A percentile compares a stretch with the other conserved stretches of the same genome.
phyloP scores from a whole-genome alignment of 2,888 invertebrate genomes.

The Orchesella flavescens region DNA sequence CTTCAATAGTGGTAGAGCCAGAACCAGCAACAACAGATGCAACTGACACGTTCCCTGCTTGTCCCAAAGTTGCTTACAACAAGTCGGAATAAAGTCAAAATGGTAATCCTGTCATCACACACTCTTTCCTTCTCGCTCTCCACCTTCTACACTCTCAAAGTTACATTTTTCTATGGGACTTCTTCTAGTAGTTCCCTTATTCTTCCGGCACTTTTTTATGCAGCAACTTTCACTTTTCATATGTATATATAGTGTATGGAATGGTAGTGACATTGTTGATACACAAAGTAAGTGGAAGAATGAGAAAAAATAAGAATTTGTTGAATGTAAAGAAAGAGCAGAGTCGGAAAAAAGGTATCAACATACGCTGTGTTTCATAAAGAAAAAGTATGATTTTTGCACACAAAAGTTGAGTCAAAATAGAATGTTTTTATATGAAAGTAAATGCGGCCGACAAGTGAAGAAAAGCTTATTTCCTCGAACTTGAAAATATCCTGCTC shows the following conservation, averaged over 20 bases:
- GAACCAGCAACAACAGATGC: conserved; percentile 46
- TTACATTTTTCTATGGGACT: background rate
- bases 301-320: conserved; percentile 42
- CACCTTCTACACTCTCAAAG: conserved; percentile 10
- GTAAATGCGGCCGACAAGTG: background rate
- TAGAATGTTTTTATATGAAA: conserved; percentile 17
- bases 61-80: conserved; percentile 43
- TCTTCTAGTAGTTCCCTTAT: conserved; percentile 7
- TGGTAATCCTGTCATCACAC: conserved; percentile 56
- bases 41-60: conserved; percentile 57
- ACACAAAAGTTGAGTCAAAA: background rate
- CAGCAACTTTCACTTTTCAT: conserved; percentile 48
- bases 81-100: conserved; percentile 59
- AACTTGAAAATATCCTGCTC: conserved; percentile 46
- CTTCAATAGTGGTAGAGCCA: conserved; percentile 12
- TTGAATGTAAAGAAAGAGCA: conserved; percentile 13
- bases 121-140: background rate
- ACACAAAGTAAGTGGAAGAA: conserved; percentile 40
- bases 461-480: conserved; percentile 13
- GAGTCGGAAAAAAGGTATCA: background rate
- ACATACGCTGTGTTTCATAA: background rate
- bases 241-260: too few relatives aligned
- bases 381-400: too few relatives aligned
- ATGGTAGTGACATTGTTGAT: conserved; percentile 51
- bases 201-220: conserved; percentile 37